Base-by-base conservation (phyloP, 2,797 vertebrate genomes). In the Pseudocheirus occidentalis region DNA sequence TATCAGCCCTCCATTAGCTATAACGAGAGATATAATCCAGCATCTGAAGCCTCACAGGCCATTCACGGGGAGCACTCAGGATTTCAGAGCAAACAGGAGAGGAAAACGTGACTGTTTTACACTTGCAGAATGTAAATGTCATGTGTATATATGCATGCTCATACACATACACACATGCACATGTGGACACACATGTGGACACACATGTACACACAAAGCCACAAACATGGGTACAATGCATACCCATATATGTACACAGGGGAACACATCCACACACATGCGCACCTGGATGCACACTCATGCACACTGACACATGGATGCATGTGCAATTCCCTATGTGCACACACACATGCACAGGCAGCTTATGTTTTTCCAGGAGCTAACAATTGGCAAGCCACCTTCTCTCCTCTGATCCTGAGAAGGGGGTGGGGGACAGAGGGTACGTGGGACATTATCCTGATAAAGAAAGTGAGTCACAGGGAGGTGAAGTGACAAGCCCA, bases 11-110 rank as follows among this genome's bases (percentile, higher is more conserved):
- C 27, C 7, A 58, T 91, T 93, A 95, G 12, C 5, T 14, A 62
- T 87, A n/a, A 93, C 7, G 21, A 18, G 21, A 52, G 16, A 1
- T 52, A 95, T 57, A 95, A 66, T 90, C 1, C 46, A 14, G 66
- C 21, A 57, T 91, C 73, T 27, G 73, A 54, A 16, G 46, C 18
- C 53, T 24, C 29, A 40, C 31, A 55, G 66, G 31, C 90, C 1
- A 52, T 13, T 40, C 5, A 54, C 34, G 0, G 58, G 13, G 93
- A 54, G 0, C n/a, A 58, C 50, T 94, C 3, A 93, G 81, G 91
- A 66, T 81, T 91, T 92, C 53, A 56, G 27, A 81, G 55, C 94
- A 92, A 93, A n/a, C n/a, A 2, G 81, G 95, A 92, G 28, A 94
- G 2, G 9, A 0, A n/a, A 40, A 27, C 40, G 11, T 1, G 1